Conservation (phyloP, 2,888 invertebrate species). For the Aspidiotus destructor region DNA sequence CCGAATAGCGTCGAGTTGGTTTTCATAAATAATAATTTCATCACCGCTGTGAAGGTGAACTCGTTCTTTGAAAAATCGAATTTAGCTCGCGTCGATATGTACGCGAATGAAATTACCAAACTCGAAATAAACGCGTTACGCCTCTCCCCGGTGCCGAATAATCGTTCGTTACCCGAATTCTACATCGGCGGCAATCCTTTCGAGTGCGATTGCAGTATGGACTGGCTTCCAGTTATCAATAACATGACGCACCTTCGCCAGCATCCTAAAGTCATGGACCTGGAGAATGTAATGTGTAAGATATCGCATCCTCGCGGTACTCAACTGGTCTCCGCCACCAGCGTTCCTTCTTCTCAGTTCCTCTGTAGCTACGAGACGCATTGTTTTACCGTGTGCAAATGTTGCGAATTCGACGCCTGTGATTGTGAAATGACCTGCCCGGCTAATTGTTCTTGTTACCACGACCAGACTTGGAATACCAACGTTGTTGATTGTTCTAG, state of each 20-base stretch:
- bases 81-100: constrained; percentile 78
- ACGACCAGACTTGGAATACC: constrained; percentile 86
- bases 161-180: constrained; percentile 72
- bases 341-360: constrained; percentile 72
- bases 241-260: constrained; percentile 68
- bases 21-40: constrained; percentile 81
- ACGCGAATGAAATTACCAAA: constrained; percentile 73
- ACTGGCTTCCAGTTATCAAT: constrained; percentile 85
- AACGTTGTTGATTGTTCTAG: constrained; percentile 86
- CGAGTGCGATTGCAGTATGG: constrained; percentile 90
- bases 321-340: constrained; percentile 51
- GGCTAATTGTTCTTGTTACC: constrained; percentile 84
- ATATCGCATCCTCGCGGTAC: constrained; percentile 74
- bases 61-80: constrained; percentile 78
- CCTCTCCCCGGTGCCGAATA: constrained; percentile 60
- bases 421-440: constrained; percentile 97
- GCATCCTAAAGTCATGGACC: constrained; percentile 78
- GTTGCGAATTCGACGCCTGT: constrained; percentile 92
- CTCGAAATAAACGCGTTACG: constrained; percentile 72
- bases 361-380: constrained; percentile 85
- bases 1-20: constrained; percentile 79
- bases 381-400: constrained; percentile 89
- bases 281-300: constrained; percentile 78
- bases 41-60: constrained; percentile 68
- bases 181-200: constrained; percentile 88